Evolutionary conservation across 2,888 invertebrate species (phyloP), one percentile per base, ranked within the genome.

Genomic region (Fabriciana adippe): DNA sequence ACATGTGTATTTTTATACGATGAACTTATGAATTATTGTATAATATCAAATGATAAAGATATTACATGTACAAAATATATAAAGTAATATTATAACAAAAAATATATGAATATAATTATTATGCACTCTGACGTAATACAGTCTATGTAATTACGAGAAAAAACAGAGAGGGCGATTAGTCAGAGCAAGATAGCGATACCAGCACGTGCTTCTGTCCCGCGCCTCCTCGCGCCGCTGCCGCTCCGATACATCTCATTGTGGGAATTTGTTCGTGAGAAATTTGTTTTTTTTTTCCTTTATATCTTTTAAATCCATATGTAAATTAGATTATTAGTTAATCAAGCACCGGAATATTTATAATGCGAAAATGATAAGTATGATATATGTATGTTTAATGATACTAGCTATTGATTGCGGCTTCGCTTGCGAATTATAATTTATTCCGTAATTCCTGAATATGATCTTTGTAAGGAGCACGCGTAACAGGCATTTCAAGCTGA

Each of bases 171-270:
- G 85, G 79, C 79, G 69, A 73, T 75, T 72, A 31, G 80, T 55
- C 56, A 66, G 81, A 89, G 77, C 69, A 81, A 76, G 86, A 87
- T 55, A 69, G 75, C 66, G 62, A 75, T 78, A 84, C 74, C 79
- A 89, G 89, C 92, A 92, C 92, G 92, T 92, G 92, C 88, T 75
- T 74, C 63, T 70, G 70, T 66, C 86, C 86, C 86, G 82, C 15
- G n/a, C 80, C 87, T 89, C 87, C 83, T 87, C 83, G 80, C 82
- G 79, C 81, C 79, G 83, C 88, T 89, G 89, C 80, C 79, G 79
- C 86, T 87, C 88, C 82, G 78, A 84, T 90, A 85, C 82, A 79
- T 82, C 84, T 85, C 83, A 80, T 85, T 85, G 85, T 85, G 86
- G 80, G 88, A 88, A 88, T 86, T 88, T 82, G 84, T 88, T 88